Base-by-base conservation (phyloP, 1,140 invertebrate genomes). In the Drosophila kikkawai region DNA sequence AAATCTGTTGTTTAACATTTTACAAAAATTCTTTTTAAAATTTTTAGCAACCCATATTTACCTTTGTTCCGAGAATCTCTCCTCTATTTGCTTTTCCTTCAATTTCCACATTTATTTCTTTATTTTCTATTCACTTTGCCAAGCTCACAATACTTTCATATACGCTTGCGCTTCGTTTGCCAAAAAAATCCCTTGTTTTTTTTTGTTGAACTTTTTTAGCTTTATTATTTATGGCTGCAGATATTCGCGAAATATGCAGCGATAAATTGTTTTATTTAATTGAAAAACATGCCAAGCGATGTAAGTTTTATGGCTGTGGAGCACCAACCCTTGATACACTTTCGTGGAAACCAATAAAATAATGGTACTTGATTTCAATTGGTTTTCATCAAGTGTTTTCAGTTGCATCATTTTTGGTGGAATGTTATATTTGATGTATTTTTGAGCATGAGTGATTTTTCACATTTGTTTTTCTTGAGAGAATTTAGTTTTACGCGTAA, bases 241-340 rank as follows among this genome's bases (percentile, higher is more conserved):
- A 74, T 82, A 51, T 68, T 68, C 41, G n/a, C 37, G 51, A 61
- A 80, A 87, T 69, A 69, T 69, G 37, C 59, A 41, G 34, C 50
- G 34, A 76, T 74, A 80, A 73, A 86, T 69, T 82, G 63, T 67
- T 76, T 39, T 59, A 58, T 82, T 82, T 82, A 68, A 86, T 85
- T 85, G 68, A 74, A 79, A 78, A 82, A 68, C 45, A 47, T 47
- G 53, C 45, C 78, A 76, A 17, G n/a, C 61, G 9, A 41, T 69
- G 29, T 36, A 29, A 36, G 42, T 57, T 78, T 66, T 36, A 42
- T 73, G 29, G 47, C 34, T 58, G 32, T 17, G n/a, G 39, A 22
- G 51, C 17, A n/a, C 2, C 36, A 44, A 55, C 50, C 70, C 37
- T 59, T 45, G 4, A 26, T 12, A 11, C 17, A 64, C 7, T 47